Evolutionary conservation across 2,888 invertebrate species (phyloP), one percentile per base, ranked within the genome.

Genomic region (Lobophora halterata): DNA sequence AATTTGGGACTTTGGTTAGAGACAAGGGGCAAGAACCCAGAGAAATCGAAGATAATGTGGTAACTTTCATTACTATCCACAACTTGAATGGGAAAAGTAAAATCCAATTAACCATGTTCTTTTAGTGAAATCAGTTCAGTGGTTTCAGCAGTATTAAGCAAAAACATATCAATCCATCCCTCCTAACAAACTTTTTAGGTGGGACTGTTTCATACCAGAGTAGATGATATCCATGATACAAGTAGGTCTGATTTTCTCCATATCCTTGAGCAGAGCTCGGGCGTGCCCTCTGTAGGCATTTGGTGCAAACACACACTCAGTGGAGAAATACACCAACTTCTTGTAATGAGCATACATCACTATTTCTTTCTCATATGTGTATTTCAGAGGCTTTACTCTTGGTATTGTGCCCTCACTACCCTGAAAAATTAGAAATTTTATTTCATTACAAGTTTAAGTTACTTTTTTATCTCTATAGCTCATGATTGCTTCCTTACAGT

Each of bases 331-430:
- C 4, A 98, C 93, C 13, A 99, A 83, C 65, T 96, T 95, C 71
- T 97, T 96, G 73, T 96, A 98, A 72, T 99, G 96, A 0, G 99
- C 99, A 83, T 99, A 98, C 97, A 98, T 97, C 0, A 99, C 99
- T 67, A 99, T 99, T 88, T 99, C 99, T 69, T 99, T 99, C 75
- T 99, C 99, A 74, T 98, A 99, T 0, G 97, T 93, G 71, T 98
- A 99, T 71, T 99, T 99, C 20, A 99, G 90, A 0, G 98, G 98
- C 69, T 99, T 99, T 8, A 97, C 97, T 57, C 98, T 89, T 1
- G 97, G 95, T 61, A 98, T 94, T 5, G 93, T 89, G 47, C 94
- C 95, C 64, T 95, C 95, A 58, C 91, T 90, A 49, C 93, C 91
- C 93, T 93, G 65, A 42, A 88, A 46, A 5, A 21, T n/a, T n/a